Percentiles rank a stretch among this genome's conserved stretches.
Evolutionary conservation across 2,797 vertebrate species (phyloP).

Genomic region (Paramormyrops hopkinsi): DNA sequence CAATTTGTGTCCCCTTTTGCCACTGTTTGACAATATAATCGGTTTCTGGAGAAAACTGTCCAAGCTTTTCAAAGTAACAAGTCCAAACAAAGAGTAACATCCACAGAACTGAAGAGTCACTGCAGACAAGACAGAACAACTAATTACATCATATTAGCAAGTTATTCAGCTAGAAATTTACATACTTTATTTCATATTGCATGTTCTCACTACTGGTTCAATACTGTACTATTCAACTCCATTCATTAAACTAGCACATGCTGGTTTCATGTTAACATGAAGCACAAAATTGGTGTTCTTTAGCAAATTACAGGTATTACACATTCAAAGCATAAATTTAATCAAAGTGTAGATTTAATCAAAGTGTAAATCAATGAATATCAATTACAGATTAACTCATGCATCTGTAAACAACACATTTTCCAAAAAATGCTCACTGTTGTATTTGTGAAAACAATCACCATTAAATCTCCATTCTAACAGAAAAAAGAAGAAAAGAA

Average conservation of each 20-base stretch:
- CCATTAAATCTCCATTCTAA: background rate
- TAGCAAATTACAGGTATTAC: slow-evolving; percentile 32
- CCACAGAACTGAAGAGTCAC: background rate
- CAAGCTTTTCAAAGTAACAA: background rate
- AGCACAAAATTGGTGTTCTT: slow-evolving; percentile 24
- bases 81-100: background rate
- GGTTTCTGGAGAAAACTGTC: background rate
- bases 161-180: background rate
- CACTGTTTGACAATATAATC: background rate
- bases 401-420: background rate
- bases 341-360: slow-evolving; percentile 26
- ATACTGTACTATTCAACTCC: background rate
- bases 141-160: slow-evolving; percentile 1
- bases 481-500: background rate
- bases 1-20: background rate
- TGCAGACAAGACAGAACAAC: background rate
- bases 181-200: background rate
- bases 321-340: slow-evolving; percentile 30
- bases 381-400: slow-evolving; percentile 37
- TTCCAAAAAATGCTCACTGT: background rate
- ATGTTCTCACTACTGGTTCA: slow-evolving; percentile 19
- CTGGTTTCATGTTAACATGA: slow-evolving; percentile 32
- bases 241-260: slow-evolving; percentile 12
- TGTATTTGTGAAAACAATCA: background rate
- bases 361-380: slow-evolving; percentile 31